phyloP scores from a whole-genome alignment of 2,797 vertebrate genomes.

The Smutsia temminckii region DNA sequence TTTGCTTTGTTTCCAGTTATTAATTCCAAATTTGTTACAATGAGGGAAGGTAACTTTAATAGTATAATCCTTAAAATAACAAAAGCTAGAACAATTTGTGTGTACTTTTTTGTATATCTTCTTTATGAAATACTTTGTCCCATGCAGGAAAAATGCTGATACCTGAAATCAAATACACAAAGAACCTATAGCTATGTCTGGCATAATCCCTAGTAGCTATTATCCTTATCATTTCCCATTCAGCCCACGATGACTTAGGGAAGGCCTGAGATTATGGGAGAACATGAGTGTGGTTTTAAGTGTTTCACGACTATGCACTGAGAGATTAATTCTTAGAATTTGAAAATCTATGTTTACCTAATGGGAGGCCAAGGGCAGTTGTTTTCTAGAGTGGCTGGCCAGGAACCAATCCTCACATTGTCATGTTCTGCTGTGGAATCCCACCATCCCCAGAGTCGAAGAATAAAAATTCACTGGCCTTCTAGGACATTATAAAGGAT shows the following conservation, averaged over 20 bases:
- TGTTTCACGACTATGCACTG: not conserved
- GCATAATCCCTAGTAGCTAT: not conserved
- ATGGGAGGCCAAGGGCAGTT: not conserved
- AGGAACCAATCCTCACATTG: not conserved
- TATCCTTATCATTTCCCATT: not conserved
- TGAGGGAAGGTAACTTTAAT: not conserved
- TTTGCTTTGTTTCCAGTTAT: slow-evolving; percentile 1
- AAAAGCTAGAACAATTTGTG: not conserved
- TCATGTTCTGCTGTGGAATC: not conserved
- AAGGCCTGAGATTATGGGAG: not conserved
- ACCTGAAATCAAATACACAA: not conserved
- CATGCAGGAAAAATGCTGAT: not conserved
- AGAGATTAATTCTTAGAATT: not conserved
- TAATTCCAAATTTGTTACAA: not conserved
- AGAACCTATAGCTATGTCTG: not conserved
- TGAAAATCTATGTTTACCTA: not conserved
- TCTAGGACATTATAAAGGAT: not conserved
- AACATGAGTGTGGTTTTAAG: not conserved
- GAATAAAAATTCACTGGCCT: not conserved
- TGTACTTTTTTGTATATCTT: not conserved
- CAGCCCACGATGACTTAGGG: not conserved
- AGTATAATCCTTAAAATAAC: not conserved
- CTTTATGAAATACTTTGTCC: not conserved
- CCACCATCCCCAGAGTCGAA: not conserved
- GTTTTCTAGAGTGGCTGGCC: not conserved